These are phyloP conservation scores for Arenaria interpres DNA, from an alignment of 2,113 vertebrate genomes.

Conservation along the genomic window DNA sequence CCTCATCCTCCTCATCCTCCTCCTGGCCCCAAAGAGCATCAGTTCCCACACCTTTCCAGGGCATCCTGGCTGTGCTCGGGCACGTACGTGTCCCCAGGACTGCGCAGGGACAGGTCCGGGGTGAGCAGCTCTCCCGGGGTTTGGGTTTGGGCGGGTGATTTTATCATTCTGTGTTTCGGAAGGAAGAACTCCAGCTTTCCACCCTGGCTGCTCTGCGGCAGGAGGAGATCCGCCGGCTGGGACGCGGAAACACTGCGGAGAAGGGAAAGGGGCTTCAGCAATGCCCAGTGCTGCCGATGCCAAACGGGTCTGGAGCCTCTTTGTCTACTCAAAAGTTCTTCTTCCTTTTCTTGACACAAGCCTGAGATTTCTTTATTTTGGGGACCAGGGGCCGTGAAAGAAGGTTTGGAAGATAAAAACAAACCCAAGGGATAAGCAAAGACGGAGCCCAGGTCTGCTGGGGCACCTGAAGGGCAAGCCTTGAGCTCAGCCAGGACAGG, in stretches of 20 bases:
- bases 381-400: neutral
- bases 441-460: neutral
- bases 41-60: accelerated
- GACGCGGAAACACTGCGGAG: neutral
- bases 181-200: neutral
- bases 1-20: neutral
- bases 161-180: neutral
- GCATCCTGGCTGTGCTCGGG: accelerated
- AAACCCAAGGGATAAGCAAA: neutral
- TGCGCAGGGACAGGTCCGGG: neutral
- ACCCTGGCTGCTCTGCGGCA: accelerated
- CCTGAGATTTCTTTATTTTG: neutral
- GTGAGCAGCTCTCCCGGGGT: neutral
- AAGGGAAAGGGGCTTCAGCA: neutral
- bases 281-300: accelerated
- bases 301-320: neutral
- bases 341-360: neutral
- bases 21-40: accelerated
- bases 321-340: neutral
- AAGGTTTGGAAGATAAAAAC: neutral
- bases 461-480: neutral
- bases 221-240: neutral
- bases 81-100: neutral
- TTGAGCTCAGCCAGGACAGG: neutral
- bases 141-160: neutral